Evolutionary conservation across 2,797 vertebrate genomes (phyloP).

Genomic region (Sebastiscus tertius): DNA sequence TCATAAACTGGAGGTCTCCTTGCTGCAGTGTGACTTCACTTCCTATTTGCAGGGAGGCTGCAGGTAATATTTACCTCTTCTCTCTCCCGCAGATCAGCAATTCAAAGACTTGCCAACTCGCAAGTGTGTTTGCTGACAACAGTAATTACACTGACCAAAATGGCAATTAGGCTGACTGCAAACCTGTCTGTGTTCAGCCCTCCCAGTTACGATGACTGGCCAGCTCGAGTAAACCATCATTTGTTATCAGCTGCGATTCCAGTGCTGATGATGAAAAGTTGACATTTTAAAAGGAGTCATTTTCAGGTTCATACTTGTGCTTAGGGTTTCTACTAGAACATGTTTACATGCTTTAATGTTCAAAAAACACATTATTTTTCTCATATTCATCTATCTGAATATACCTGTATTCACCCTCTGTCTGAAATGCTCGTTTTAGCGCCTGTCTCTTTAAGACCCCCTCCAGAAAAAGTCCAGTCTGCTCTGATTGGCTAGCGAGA

Average conservation of each 20-base stretch:
- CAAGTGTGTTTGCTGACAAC: constrained; percentile 61
- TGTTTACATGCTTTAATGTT: neutral
- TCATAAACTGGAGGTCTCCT: neutral
- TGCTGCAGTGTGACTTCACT: neutral
- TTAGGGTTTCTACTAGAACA: neutral
- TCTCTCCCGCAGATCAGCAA: constrained; percentile 52
- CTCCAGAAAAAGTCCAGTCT: neutral
- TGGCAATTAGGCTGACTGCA: constrained; percentile 67
- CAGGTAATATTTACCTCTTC: constrained; percentile 50
- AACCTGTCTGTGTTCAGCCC: constrained; percentile 54
- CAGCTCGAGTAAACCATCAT: constrained; percentile 57
- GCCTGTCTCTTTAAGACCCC: neutral
- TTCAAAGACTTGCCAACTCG: constrained; percentile 54
- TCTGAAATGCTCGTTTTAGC: neutral
- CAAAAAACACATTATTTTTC: neutral
- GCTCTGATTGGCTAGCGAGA: neutral
- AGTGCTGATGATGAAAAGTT: neutral
- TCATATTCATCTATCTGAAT: neutral
- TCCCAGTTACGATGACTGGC: constrained; percentile 51
- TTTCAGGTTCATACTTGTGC: neutral
- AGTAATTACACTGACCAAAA: constrained; percentile 80
- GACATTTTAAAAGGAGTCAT: neutral
- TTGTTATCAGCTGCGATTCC: constrained; percentile 22
- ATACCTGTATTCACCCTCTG: neutral
- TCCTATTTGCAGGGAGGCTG: neutral